Conservation (phyloP, 2,113 vertebrate genomes). For the Pseudopodoces humilis region DNA sequence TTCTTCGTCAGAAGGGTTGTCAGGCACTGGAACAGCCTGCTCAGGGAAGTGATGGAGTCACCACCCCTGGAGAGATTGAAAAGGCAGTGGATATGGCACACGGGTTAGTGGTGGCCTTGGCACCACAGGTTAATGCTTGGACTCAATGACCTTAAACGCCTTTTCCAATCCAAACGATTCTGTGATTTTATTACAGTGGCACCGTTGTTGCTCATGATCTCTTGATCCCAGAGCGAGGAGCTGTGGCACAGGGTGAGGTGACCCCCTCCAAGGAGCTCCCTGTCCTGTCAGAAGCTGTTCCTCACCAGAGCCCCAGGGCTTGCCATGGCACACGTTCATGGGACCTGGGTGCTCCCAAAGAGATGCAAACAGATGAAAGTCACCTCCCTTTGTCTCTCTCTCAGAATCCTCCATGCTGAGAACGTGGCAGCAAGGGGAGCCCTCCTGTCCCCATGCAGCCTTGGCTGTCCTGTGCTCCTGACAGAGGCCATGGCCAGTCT, state of each 20-base stretch:
- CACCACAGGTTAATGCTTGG: background rate
- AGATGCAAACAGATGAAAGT: background rate
- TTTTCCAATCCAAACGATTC: rapidly evolving
- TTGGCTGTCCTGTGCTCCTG: rapidly evolving
- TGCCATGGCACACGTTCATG: background rate
- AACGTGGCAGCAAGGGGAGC: rapidly evolving
- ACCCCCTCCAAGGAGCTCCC: background rate
- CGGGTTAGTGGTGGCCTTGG: background rate
- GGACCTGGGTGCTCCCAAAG: background rate
- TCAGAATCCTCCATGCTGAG: background rate
- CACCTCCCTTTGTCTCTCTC: background rate
- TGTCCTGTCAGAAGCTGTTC: background rate
- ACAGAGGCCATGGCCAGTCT: background rate
- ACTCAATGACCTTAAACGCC: background rate
- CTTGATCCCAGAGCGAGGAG: background rate
- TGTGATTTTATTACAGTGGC: background rate
- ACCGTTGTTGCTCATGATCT: background rate
- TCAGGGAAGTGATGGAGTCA: background rate
- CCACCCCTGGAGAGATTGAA: background rate
- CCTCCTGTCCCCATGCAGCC: rapidly evolving
- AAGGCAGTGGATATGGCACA: background rate
- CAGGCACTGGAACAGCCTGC: background rate
- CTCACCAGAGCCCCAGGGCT: rapidly evolving
- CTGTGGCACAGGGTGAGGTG: background rate
- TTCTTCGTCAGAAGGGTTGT: background rate